Evolutionary conservation across 1,140 invertebrate species (phyloP), one percentile per base, ranked within the genome.

Genomic region (Brachionus manjavacas): DNA sequence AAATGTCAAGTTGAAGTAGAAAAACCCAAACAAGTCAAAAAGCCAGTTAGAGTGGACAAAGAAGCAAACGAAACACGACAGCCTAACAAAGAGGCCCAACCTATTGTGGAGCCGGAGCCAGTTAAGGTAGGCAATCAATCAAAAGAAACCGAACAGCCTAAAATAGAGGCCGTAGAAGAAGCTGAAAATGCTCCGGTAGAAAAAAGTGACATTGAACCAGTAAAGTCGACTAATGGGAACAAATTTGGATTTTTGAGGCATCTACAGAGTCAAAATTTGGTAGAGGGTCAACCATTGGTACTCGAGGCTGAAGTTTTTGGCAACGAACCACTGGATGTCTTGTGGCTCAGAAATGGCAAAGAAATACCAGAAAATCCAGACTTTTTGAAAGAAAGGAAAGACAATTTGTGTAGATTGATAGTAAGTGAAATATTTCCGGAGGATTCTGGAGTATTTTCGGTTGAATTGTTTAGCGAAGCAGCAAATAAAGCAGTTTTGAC

Each of bases 351-450:
- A 74, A 84, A 84, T 64, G 68, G 60, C 25, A 84, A 84, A 84
- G 83, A 84, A 66, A 76, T 84, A 31, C 83, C 83, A 9, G 83
- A 84, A 8, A 84, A 84, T 76, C 83, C 83, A 11, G 83, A 84
- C 28, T 84, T 84, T 41, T 68, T 81, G 25, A 84, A 74, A 84
- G 68, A 55, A n/a, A 46, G 9, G 31, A 64, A 74, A 31, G 70
- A 74, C 4, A 84, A 84, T 64, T 12, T 52, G 60, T 68, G 39
- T 7, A 52, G 41, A 76, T 78, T 84, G 60, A 74, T 43, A 9
- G 83, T 84, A 4, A 60, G 25, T 20, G 83, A 84, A 78, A 60
- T 84, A 60, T 84, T 84, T 84, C 83, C 83, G 12, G 83, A 84
- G 55, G 83, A 84, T 78, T 74, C 83, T 9, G 83, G 83, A 23